A percentile compares a stretch with the other conserved stretches of the same genome.
These are phyloP conservation scores for Auanema sp. DNA, from an alignment of 2,888 invertebrate species.

Conservation along the genomic window DNA sequence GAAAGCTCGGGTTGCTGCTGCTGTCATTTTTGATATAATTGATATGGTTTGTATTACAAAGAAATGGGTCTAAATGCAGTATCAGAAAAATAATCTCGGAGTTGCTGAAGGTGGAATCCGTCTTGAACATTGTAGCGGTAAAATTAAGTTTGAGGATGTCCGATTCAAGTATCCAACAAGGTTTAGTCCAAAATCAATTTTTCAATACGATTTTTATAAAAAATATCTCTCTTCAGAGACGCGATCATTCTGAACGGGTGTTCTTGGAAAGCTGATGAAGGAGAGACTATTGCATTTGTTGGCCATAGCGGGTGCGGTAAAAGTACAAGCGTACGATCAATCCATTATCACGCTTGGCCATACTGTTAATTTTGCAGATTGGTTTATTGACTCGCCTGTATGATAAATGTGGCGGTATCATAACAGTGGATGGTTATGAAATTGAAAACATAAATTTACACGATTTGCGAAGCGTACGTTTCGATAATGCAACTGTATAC, in stretches of 20 bases:
- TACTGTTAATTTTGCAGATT: conserved; percentile 16
- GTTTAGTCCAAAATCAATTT: no score
- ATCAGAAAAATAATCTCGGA: background rate
- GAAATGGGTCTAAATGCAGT: background rate
- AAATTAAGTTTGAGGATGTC: conserved; percentile 50
- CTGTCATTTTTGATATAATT: conserved; percentile 22
- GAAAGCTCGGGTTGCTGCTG: conserved; percentile 35
- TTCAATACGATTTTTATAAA: no score
- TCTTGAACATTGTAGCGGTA: conserved; percentile 29
- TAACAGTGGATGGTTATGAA: conserved; percentile 33
- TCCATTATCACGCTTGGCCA: no score
- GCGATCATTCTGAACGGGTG: conserved; percentile 23
- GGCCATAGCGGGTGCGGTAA: conserved; percentile 28
- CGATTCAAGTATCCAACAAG: conserved; percentile 51
- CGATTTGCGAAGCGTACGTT: conserved; percentile 10
- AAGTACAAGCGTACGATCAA: conserved; percentile 25
- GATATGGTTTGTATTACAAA: conserved; percentile 3
- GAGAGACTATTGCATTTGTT: conserved; percentile 24
- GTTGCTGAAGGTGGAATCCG: conserved; percentile 5
- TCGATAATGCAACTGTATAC: no score
- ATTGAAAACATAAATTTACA: conserved; percentile 15
- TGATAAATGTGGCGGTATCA: conserved; percentile 30
- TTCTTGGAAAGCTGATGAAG: conserved; percentile 22
- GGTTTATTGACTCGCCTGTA: conserved; percentile 41
- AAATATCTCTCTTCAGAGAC: conserved; percentile 4